These are phyloP conservation scores for Florisuga fusca DNA, from an alignment of 2,797 vertebrate genomes.

Conservation along the genomic window DNA sequence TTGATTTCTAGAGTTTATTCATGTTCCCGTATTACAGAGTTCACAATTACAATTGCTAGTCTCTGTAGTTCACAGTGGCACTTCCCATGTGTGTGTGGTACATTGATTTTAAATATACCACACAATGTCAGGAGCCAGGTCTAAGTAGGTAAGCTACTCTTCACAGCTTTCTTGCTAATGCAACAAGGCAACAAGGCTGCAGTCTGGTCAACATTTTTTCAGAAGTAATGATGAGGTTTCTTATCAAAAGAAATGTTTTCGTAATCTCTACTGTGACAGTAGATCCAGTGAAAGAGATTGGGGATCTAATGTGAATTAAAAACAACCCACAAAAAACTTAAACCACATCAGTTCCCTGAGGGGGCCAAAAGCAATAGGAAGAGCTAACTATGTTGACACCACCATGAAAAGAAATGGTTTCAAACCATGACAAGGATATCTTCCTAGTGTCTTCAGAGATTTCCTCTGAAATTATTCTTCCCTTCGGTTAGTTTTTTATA, in stretches of 20 bases:
- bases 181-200: background rate
- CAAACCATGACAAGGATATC: background rate
- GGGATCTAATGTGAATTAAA: background rate
- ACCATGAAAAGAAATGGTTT: background rate
- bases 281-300: background rate
- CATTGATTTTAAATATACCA: background rate
- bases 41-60: background rate
- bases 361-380: background rate
- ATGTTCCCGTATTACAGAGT: background rate
- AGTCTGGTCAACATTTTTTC: background rate
- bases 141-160: background rate
- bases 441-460: background rate
- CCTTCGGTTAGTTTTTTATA: background rate
- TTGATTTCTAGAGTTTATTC: background rate
- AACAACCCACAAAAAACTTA: background rate
- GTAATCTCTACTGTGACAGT: background rate
- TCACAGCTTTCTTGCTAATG: background rate
- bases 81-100: background rate
- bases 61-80: background rate
- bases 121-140: background rate
- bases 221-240: background rate
- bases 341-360: background rate
- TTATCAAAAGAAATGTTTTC: background rate
- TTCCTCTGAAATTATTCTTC: background rate
- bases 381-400: background rate